These are phyloP conservation scores for Capra hircus DNA, from an alignment of 2,113 vertebrate genomes.

Conservation along the genomic window DNA sequence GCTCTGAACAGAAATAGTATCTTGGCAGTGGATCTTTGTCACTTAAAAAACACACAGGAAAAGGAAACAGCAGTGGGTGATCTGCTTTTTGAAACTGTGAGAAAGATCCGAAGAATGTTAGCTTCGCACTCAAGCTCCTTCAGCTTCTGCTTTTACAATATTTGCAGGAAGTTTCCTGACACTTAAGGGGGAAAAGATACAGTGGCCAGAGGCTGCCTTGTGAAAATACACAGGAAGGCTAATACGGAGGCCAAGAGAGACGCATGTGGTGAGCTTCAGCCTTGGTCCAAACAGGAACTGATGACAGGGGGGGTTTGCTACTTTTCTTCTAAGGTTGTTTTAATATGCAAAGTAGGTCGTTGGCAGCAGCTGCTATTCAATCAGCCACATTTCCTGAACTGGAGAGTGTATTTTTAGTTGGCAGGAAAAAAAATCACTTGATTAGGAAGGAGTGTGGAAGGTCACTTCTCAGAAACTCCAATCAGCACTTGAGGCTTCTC, in stretches of 20 bases:
- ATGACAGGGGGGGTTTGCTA: background rate
- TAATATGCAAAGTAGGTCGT: background rate
- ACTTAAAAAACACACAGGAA: background rate
- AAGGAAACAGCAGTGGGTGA: background rate
- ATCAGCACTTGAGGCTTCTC: background rate
- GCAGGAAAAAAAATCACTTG: background rate
- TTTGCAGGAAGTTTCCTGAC: background rate
- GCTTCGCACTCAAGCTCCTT: background rate
- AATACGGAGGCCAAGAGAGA: background rate
- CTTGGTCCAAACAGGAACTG: background rate
- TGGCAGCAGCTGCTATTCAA: background rate
- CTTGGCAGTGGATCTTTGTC: background rate
- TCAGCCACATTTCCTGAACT: background rate
- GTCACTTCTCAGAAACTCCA: background rate
- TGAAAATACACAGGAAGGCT: background rate
- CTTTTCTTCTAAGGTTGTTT: background rate
- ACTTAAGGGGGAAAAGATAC: background rate
- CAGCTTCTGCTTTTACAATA: background rate
- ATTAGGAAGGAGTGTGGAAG: constrained; percentile 26
- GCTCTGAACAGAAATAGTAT: background rate
- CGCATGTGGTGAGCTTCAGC: background rate
- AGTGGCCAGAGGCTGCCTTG: background rate
- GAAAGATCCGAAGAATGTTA: background rate
- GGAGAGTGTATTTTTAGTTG: constrained; percentile 36
- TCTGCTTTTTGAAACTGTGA: background rate